Evolutionary conservation across 1,140 invertebrate genomes (phyloP), one percentile per base, ranked within the genome.

Genomic region (Alviniconcha marisindica): DNA sequence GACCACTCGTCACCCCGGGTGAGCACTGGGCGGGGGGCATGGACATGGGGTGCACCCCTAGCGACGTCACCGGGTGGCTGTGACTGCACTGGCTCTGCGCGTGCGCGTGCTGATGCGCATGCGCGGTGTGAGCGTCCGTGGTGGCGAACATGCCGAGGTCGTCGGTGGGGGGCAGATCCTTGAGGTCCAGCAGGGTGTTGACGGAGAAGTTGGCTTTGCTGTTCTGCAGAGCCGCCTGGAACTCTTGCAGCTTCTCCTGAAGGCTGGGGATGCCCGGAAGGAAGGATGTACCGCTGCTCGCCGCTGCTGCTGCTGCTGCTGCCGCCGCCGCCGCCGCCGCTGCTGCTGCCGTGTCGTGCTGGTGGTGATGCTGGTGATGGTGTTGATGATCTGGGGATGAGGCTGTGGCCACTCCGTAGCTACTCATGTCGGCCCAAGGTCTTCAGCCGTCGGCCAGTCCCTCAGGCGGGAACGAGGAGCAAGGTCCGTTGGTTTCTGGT

Each of bases 121-220:
- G 86, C 83, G 40, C 86, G 51, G 84, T 85, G 2, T 88, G 88
- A 10, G 88, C 83, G 40, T 88, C 89, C 14, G 87, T 87, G 40
- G 83, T 86, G 15, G 87, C 89, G 77, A 89, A 90, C 89, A 90
- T 90, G 48, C 85, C 88, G 82, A 87, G 88, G 77, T 88, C 87
- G 78, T 90, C 87, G 18, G 54, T 21, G 51, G 84, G 86, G 1
- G 89, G 87, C 44, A 90, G 76, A 71, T 90, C 89, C 54, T 89
- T 87, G 54, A 90, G 83, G 84, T 90, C 89, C 79, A 90, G 81
- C 74, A 90, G 82, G 73, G 89, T 87, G 81, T 85, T 90, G 5
- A 90, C 89, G 42, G 87, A 86, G 86, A 90, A 90, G 82, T 86
- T 88, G 60, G 85, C 86, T 63, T 89, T 89, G 56, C 63, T 85